Conservation (phyloP, 2,113 vertebrate genomes). For the Oncorhynchus gorbuscha region DNA sequence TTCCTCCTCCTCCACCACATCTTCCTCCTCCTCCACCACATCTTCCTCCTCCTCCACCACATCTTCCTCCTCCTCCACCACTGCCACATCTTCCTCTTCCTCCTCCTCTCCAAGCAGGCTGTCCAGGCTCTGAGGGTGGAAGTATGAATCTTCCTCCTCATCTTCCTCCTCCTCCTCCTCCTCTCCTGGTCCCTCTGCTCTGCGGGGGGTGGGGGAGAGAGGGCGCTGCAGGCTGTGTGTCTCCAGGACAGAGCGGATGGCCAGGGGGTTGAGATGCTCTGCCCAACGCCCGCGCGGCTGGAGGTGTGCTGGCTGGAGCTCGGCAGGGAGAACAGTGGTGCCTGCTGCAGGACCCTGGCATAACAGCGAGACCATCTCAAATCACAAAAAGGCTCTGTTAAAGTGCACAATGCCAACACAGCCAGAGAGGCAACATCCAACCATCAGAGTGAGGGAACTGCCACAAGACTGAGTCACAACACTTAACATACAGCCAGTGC, state of each 20-base stretch:
- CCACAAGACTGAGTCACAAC: neutral
- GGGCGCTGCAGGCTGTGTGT: constrained; percentile 48
- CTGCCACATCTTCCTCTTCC: constrained; percentile 38
- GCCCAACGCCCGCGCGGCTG: constrained; percentile 80
- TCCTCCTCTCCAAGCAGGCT: constrained; percentile 50
- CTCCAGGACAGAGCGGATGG: constrained; percentile 70
- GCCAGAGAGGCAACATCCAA: neutral
- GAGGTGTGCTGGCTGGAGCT: constrained; percentile 48
- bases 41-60: constrained; percentile 47
- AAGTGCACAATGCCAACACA: constrained; percentile 3
- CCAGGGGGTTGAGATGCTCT: constrained; percentile 65
- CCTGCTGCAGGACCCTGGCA: constrained; percentile 19
- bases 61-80: no score
- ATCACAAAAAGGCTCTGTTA: constrained; percentile 6
- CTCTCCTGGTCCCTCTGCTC: constrained; percentile 25
- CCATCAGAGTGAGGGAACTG: neutral
- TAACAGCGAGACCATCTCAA: neutral
- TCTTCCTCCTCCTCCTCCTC: constrained; percentile 22
- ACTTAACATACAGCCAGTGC: neutral
- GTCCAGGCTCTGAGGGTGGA: constrained; percentile 75
- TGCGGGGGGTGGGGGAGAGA: constrained; percentile 49
- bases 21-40: no score
- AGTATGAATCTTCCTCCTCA: constrained; percentile 33
- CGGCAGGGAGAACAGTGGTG: constrained; percentile 1
- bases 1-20: constrained; percentile 47